A percentile compares a stretch with the other conserved stretches of the same genome.
Evolutionary conservation across 2,797 vertebrate genomes (phyloP).

Genomic region (Rhyacichthys aspro): DNA sequence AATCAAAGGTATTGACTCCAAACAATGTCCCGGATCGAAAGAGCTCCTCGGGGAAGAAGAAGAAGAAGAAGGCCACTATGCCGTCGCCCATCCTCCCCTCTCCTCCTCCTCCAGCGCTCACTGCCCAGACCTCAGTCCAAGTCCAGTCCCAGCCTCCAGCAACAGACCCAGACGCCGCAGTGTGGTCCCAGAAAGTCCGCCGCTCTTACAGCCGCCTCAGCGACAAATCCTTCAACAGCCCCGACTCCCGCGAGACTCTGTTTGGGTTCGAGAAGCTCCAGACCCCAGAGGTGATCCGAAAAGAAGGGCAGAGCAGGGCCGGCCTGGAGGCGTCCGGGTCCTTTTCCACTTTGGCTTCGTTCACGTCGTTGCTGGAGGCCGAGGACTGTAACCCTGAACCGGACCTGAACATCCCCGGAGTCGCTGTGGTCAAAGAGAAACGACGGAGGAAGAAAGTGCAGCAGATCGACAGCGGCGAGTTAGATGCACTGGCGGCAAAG

Average conservation of each 20-base stretch:
- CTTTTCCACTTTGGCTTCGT: constrained; percentile 38
- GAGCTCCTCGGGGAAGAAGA: constrained; percentile 21
- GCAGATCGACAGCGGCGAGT: constrained; percentile 50
- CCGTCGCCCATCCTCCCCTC: constrained; percentile 66
- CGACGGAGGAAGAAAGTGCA: constrained; percentile 58
- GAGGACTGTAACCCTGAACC: constrained; percentile 36
- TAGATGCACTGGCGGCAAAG: constrained; percentile 61
- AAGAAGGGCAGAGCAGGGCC: not conserved
- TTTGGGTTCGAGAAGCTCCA: constrained; percentile 69
- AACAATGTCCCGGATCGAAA: not conserved
- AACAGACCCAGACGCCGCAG: constrained; percentile 19
- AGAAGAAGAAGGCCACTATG: constrained; percentile 35
- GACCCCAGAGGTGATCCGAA: constrained; percentile 60
- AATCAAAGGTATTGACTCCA: constrained; percentile 39
- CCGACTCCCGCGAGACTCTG: constrained; percentile 37
- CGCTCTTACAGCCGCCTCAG: constrained; percentile 72
- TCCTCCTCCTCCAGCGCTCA: constrained; percentile 23
- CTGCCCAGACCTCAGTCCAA: not conserved
- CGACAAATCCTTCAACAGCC: constrained; percentile 50
- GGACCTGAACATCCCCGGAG: constrained; percentile 69
- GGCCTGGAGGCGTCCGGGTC: constrained; percentile 39
- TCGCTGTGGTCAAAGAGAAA: constrained; percentile 61
- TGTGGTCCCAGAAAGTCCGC: constrained; percentile 69
- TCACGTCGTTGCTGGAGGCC: constrained; percentile 49
- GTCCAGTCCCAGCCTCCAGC: constrained; percentile 1